These are phyloP conservation scores for Eurystomus gularis DNA, from an alignment of 2,113 vertebrate species.

Conservation along the genomic window DNA sequence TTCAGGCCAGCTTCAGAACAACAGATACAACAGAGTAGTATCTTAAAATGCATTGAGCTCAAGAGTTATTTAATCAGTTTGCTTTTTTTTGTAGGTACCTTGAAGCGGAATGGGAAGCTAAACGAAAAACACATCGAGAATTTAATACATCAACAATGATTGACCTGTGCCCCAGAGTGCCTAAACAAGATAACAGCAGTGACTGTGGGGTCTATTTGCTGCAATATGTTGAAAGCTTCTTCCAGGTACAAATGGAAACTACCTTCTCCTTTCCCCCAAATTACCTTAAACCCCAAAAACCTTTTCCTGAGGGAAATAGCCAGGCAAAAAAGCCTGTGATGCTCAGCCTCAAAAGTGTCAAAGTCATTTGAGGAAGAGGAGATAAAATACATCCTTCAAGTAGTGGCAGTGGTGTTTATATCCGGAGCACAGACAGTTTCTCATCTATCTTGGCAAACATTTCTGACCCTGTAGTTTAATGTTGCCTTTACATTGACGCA, in stretches of 20 bases:
- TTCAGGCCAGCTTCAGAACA: neutral
- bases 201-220: constrained; percentile 95
- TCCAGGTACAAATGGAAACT: constrained; percentile 80
- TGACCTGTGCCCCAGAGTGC: constrained; percentile 87
- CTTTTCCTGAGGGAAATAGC: neutral
- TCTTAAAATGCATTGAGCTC: neutral
- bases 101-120: constrained; percentile 90
- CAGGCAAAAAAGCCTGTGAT: neutral
- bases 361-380: neutral
- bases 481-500: neutral
- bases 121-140: constrained; percentile 78
- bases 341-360: neutral
- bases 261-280: neutral
- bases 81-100: constrained; percentile 82
- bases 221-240: constrained; percentile 94
- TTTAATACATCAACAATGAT: constrained; percentile 85
- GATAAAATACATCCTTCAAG: neutral
- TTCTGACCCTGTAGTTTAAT: neutral
- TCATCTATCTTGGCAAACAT: neutral
- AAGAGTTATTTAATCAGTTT: neutral
- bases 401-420: neutral
- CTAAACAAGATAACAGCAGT: constrained; percentile 94
- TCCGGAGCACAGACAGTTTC: neutral
- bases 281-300: neutral
- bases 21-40: neutral